phyloP scores from a whole-genome alignment of 2,797 vertebrate genomes.

The Columba guinea region DNA sequence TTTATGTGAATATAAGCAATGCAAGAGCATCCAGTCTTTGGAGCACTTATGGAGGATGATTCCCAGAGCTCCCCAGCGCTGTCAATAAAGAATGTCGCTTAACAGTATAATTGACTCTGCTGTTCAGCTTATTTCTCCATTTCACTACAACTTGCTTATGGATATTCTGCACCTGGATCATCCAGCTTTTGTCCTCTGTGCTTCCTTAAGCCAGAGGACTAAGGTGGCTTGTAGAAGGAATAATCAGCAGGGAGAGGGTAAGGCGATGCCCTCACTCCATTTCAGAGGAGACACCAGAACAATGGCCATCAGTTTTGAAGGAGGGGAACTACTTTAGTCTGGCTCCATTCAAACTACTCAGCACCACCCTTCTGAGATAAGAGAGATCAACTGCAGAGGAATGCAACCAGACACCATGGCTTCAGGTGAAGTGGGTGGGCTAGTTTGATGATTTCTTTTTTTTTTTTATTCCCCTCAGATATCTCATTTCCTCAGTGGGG shows the following conservation, averaged over 20 bases:
- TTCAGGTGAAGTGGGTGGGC: background rate
- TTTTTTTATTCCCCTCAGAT: too few relatives aligned
- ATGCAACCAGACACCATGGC: background rate
- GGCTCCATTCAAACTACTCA: background rate
- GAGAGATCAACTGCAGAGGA: background rate
- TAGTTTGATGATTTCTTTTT: background rate
- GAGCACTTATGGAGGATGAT: too few relatives aligned
- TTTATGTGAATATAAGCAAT: too few relatives aligned
- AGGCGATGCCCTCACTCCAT: background rate
- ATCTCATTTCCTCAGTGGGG: background rate
- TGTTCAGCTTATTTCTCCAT: too few relatives aligned
- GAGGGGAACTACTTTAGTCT: background rate
- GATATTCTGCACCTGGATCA: background rate
- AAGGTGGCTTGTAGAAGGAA: background rate
- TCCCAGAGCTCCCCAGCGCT: too few relatives aligned
- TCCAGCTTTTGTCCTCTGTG: background rate
- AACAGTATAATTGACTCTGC: too few relatives aligned
- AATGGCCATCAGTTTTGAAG: background rate
- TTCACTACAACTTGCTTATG: background rate
- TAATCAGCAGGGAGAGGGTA: background rate
- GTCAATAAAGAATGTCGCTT: too few relatives aligned
- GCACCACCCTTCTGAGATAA: slow-evolving; percentile 4
- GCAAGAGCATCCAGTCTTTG: too few relatives aligned
- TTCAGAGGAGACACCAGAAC: background rate
- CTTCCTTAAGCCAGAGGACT: background rate